Conservation (phyloP, 2,888 invertebrate species). For the Nezara viridula region DNA sequence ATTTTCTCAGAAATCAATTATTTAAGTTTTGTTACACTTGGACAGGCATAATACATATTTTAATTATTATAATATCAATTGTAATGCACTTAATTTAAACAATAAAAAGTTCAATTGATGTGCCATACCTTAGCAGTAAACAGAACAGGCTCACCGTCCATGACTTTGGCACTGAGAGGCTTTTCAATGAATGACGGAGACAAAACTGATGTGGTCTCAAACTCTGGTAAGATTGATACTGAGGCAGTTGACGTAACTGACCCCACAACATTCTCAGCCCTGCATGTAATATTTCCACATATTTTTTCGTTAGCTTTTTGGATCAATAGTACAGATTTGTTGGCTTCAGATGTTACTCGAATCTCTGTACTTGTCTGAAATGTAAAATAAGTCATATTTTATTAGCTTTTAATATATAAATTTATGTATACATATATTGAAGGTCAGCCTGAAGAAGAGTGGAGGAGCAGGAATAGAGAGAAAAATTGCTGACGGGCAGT, state of each 20-base stretch:
- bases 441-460: too few relatives aligned
- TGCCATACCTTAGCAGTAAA: constrained; percentile 75
- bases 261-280: constrained; percentile 91
- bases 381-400: not conserved
- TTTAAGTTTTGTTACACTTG: not conserved
- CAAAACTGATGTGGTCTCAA: constrained; percentile 72
- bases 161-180: constrained; percentile 81
- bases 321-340: constrained; percentile 84
- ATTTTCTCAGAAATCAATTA: not conserved
- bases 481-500: not conserved
- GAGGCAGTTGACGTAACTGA: constrained; percentile 89
- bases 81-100: constrained; percentile 19
- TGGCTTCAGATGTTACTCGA: constrained; percentile 81
- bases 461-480: too few relatives aligned
- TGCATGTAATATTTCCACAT: constrained; percentile 85
- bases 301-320: constrained; percentile 79
- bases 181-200: constrained; percentile 85
- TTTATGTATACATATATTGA: too few relatives aligned
- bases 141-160: constrained; percentile 90
- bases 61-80: not conserved
- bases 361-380: constrained; percentile 76
- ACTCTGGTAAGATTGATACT: constrained; percentile 75
- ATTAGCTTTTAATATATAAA: not conserved
- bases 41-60: not conserved
- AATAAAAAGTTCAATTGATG: not conserved